Base-by-base conservation (phyloP, 1,140 invertebrate genomes). In the Idris sp. region DNA sequence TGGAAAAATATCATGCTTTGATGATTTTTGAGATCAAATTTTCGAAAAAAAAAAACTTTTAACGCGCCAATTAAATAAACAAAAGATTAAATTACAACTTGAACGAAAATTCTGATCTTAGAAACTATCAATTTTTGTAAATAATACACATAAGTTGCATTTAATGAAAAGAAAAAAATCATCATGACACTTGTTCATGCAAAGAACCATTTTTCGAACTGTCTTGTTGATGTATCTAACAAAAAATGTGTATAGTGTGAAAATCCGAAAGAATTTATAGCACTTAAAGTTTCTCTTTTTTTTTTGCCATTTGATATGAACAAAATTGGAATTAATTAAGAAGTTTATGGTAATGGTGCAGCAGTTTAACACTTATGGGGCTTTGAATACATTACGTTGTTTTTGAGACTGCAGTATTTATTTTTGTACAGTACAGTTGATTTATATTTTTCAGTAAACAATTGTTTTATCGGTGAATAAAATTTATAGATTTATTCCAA, bases 401-500 rank as follows among this genome's bases (percentile, higher is more conserved):
- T 83, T n/a, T 76, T 69, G 75, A 81, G 67, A 80, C 72, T 81
- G 76, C 81, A 81, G 78, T 85, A 84, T 86, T 86, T 86, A 84
- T 85, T 85, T 84, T 86, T 84, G 84, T 85, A 86, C 79, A 86
- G 83, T 56, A 58, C 51, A 78, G 76, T 81, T 81, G 59, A 81
- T 71, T 80, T 77, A 51, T 77, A 78, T 74, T 71, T 67, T 67
- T 49, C 18, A 67, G 36, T 68, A 58, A 56, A 25, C 58, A 58
- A 41, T 19, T 26, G 72, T 64, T 68, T n/a, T 36, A 62, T 2
- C 2, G 43, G 38, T 43, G 44, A 54, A 36, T 68, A 15, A 67
- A 56, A 49, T 74, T n/a, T 54, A 67, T 67, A 74, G 59, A 67
- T 67, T 62, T 67, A 65, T 74, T 46, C 31, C 35, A 22, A 46